Evolutionary conservation across 1,140 invertebrate genomes (phyloP).

Genomic region (Drosophila elegans): DNA sequence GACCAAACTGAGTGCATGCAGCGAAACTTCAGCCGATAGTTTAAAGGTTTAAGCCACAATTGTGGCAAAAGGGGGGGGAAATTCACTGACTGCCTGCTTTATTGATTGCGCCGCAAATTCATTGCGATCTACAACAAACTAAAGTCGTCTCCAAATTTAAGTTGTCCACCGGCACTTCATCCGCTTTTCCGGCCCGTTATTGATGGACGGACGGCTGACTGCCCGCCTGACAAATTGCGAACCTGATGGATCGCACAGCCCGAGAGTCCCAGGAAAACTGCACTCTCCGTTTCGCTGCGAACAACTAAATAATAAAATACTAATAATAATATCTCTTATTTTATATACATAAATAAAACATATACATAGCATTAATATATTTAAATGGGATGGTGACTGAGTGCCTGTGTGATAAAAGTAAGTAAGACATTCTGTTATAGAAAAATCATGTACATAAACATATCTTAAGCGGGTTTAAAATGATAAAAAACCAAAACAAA

Average conservation of each 20-base stretch:
- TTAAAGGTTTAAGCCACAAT: conserved; percentile 34
- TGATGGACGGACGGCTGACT: conserved; percentile 62
- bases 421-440: too few relatives aligned
- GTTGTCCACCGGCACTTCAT: too few relatives aligned
- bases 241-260: conserved; percentile 54
- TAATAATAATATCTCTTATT: too few relatives aligned
- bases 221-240: conserved; percentile 68
- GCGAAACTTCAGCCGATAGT: conserved; percentile 45
- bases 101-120: conserved; percentile 66
- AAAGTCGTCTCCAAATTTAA: not conserved
- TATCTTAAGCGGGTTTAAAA: too few relatives aligned
- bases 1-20: conserved; percentile 52
- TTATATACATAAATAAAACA: too few relatives aligned
- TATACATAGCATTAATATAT: too few relatives aligned
- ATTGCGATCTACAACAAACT: conserved; percentile 49
- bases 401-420: too few relatives aligned
- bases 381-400: too few relatives aligned
- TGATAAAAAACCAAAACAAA: too few relatives aligned
- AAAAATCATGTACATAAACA: too few relatives aligned
- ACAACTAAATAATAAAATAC: not conserved
- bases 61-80: not conserved
- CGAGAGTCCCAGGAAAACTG: conserved; percentile 11
- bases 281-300: conserved; percentile 15
- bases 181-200: conserved; percentile 34
- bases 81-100: conserved; percentile 28